A percentile compares a stretch with the other conserved stretches of the same genome.
Conservation (phyloP, 2,113 vertebrate species). For the Nibea albiflora region DNA sequence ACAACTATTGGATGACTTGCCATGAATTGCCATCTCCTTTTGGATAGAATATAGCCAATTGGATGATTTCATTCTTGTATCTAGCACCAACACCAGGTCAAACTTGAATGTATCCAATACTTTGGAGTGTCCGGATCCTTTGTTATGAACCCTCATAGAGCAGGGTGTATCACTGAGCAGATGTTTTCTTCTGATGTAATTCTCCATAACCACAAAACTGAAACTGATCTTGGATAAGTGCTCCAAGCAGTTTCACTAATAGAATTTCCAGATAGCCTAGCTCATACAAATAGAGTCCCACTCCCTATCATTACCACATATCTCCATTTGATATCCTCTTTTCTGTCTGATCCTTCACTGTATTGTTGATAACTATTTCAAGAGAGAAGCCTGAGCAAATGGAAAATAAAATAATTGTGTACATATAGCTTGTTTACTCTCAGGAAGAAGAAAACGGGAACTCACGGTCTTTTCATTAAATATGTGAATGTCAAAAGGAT, state of each 20-base stretch:
- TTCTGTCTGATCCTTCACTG: slow-evolving; percentile 1
- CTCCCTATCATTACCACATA: neutral
- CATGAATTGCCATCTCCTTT: too few species aligned
- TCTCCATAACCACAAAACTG: neutral
- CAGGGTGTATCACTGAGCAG: too few species aligned
- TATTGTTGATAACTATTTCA: neutral
- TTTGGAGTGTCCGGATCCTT: neutral
- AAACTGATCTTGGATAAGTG: slow-evolving; percentile 12
- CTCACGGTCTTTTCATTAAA: neutral
- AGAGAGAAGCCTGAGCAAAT: neutral
- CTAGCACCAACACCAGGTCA: too few species aligned
- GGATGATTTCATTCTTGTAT: too few species aligned
- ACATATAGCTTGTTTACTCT: slow-evolving; percentile 44
- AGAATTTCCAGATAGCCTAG: slow-evolving; percentile 6
- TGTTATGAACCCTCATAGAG: neutral
- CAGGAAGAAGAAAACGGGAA: neutral
- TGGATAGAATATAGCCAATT: too few species aligned
- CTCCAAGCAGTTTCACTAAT: slow-evolving; percentile 18
- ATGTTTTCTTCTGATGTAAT: slow-evolving; percentile 9
- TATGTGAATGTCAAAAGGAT: slow-evolving; percentile 21
- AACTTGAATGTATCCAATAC: neutral
- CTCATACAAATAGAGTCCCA: slow-evolving; percentile 4
- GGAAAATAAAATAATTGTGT: neutral
- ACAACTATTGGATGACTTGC: neutral
- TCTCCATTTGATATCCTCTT: slow-evolving; percentile 8